Evolutionary conservation across 2,113 vertebrate species (phyloP).

Genomic region (Xerus inauris): DNA sequence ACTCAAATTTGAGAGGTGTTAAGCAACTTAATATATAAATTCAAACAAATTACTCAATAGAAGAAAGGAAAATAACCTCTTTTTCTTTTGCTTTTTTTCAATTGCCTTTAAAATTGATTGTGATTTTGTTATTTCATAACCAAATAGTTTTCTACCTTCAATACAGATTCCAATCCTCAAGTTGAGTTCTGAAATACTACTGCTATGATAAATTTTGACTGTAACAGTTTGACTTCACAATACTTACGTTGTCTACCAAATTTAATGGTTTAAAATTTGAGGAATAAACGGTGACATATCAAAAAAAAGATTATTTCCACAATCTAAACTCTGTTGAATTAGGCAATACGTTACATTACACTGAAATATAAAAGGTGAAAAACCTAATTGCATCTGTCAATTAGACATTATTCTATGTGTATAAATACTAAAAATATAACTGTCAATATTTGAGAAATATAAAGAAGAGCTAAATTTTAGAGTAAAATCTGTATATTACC

Average conservation of each 20-base stretch:
- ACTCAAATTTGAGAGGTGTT: neutral
- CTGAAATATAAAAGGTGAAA: neutral
- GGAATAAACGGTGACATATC: neutral
- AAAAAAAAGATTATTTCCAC: no score
- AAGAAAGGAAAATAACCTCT: neutral
- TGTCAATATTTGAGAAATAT: neutral
- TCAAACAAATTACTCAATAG: conserved; percentile 26
- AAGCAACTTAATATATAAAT: neutral
- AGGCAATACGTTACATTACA: neutral
- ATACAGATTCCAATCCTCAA: neutral
- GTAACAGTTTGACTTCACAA: neutral
- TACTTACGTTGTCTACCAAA: neutral
- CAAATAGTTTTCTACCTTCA: conserved; percentile 5
- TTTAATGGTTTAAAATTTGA: neutral
- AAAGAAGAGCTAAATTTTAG: neutral
- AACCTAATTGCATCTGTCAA: neutral
- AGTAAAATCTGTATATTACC: neutral
- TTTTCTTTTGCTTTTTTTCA: neutral
- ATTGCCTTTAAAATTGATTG: neutral
- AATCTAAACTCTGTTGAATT: neutral
- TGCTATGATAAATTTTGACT: conserved; percentile 8
- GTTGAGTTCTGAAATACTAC: conserved; percentile 21
- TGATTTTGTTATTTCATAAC: conserved; percentile 25
- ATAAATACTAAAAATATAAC: conserved; percentile 10
- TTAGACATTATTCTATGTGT: neutral